Evolutionary conservation across 2,888 invertebrate species (phyloP).

Genomic region (Pteria penguin): DNA sequence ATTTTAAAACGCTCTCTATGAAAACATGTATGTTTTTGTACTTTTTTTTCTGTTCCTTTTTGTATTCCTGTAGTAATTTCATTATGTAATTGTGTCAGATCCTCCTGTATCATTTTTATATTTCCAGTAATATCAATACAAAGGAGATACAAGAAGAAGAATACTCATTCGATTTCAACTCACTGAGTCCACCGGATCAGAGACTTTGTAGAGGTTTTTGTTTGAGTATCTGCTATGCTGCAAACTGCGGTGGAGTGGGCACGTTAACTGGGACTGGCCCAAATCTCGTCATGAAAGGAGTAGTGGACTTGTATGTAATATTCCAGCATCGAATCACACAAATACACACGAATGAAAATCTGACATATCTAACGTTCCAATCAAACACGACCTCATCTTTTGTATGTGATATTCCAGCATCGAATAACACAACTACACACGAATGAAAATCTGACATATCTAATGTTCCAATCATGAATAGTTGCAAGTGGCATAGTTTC

Average conservation of each 20-base stretch:
- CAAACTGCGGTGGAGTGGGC: slow-evolving; percentile 79
- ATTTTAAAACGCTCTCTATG: background rate
- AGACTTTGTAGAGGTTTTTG: slow-evolving; percentile 64
- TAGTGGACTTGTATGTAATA: slow-evolving; percentile 36
- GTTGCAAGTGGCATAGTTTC: no score
- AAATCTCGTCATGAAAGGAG: slow-evolving; percentile 76
- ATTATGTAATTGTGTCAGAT: no score
- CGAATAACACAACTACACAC: no score
- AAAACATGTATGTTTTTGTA: background rate
- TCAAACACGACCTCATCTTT: no score
- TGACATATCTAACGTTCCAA: no score
- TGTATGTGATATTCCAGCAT: no score
- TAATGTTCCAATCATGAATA: no score
- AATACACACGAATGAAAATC: no score
- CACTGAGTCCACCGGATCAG: slow-evolving; percentile 33
- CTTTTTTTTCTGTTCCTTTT: background rate
- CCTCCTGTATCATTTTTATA: no score
- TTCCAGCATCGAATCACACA: no score
- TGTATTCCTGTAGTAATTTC: background rate
- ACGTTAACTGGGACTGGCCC: slow-evolving; percentile 79
- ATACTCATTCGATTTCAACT: slow-evolving; percentile 22
- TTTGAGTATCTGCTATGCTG: slow-evolving; percentile 74
- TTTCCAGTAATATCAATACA: no score
- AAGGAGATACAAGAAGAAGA: slow-evolving; percentile 2
- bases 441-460: no score